Evolutionary conservation across 2,113 vertebrate species (phyloP), one percentile per base, ranked within the genome.

Genomic region (Ancistrus triradiatus): DNA sequence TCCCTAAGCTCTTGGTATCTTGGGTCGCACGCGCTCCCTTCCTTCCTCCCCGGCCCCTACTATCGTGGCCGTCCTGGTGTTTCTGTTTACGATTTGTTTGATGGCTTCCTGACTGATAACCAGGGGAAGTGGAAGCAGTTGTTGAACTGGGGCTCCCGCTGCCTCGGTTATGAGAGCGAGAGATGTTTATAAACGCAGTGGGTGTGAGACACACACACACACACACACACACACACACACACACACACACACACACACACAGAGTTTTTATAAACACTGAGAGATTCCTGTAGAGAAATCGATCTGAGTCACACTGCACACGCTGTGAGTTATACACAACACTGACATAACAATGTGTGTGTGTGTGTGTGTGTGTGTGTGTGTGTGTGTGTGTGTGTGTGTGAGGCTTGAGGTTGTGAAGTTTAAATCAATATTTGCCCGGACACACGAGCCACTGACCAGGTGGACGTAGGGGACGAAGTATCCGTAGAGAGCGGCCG

Each of bases 381-480:
- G 25, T 46, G 25, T 22, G 24, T 55, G 37, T 33, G 38, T 28
- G 37, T 52, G 33, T 63, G 13, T 17, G 11, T 56, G 19, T 21
- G 10, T 44, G 14, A 31, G 42, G 14, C 31, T 21, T 14, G 14
- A n/a, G 4, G 8, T 5, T 25, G 8, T 19, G 40, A 56, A n/a
- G n/a, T n/a, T n/a, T n/a, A n/a, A n/a, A n/a, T n/a, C n/a, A 37
- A 38, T 10, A 25, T 33, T 33, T 18, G 37, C 47, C 14, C 7
- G 31, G 27, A 37, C 28, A 68, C 19, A 44, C 18, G 37, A 50
- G 40, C n/a, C 35, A 58, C 93, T 94, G 76, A 96, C 96, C 91
- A 98, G 83, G 72, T 98, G 95, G 77, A 99, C 94, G 1, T 99
- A 99, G 79, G 96, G 96, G 85, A 98, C 95, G 64, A 93, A 99